These are phyloP conservation scores for Oncorhynchus gorbuscha DNA, from an alignment of 2,113 vertebrate species.

Conservation along the genomic window DNA sequence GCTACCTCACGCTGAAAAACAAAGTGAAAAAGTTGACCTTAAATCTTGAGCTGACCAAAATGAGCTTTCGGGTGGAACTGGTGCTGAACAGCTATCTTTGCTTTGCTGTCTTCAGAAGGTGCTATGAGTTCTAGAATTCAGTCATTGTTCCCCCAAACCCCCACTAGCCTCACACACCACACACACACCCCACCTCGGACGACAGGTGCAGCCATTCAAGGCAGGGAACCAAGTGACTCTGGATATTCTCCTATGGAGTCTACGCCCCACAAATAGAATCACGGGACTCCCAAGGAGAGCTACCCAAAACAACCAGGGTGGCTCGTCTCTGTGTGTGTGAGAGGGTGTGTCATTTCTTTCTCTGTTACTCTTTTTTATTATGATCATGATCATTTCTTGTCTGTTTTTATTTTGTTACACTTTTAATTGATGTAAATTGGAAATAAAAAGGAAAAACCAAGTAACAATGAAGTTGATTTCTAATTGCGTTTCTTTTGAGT, in stretches of 20 bases:
- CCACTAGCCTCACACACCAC: conserved; percentile 70
- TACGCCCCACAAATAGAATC: conserved; percentile 40
- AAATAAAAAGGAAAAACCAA: conserved; percentile 78
- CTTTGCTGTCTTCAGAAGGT: conserved; percentile 75
- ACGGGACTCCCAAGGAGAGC: conserved; percentile 39
- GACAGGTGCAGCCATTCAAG: conserved; percentile 45
- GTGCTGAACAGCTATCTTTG: conserved; percentile 58
- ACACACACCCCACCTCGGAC: conserved; percentile 69
- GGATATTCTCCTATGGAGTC: conserved; percentile 50
- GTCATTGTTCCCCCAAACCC: conserved; percentile 40
- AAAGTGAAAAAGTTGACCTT: conserved; percentile 60
- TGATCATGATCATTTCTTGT: conserved; percentile 69
- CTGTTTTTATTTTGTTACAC: conserved; percentile 75
- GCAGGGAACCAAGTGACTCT: conserved; percentile 52
- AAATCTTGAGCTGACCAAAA: conserved; percentile 57
- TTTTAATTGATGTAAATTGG: conserved; percentile 83
- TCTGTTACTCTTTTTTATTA: conserved; percentile 64
- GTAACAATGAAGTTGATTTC: conserved; percentile 65
- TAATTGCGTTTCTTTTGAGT: conserved; percentile 65
- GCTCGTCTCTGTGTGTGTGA: conserved; percentile 71
- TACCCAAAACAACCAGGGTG: conserved; percentile 61
- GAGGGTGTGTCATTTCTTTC: conserved; percentile 79
- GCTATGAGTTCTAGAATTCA: conserved; percentile 68
- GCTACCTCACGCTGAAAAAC: conserved; percentile 71
- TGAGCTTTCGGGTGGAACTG: conserved; percentile 59